Evolutionary conservation across 2,888 invertebrate genomes (phyloP), one percentile per base, ranked within the genome.

Genomic region (Callinectes sapidus): DNA sequence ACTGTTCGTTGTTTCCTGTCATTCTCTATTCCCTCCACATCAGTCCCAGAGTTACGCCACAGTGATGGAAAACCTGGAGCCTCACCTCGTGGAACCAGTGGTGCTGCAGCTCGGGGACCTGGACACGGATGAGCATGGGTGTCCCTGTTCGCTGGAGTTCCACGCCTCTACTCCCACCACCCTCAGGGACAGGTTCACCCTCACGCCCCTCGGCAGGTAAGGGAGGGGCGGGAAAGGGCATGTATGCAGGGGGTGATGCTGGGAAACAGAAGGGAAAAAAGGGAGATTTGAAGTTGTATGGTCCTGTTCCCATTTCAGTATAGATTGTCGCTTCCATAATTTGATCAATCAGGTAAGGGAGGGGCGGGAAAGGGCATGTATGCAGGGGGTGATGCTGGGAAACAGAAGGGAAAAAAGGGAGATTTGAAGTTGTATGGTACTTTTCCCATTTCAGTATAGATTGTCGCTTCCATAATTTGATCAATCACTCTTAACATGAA

Each of bases 121-220:
- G 55, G 94, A 94, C 81, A 92, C 39, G 48, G 54, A 92, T 13
- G 91, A 87, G 32, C 88, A 94, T 71, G 94, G 94, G 0, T 94
- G 94, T 85, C 94, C 94, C 28, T 94, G 94, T 66, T 90, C 91
- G 23, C 90, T 94, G 32, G 92, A 91, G 66, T 94, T 94, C 86
- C 89, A 92, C 86, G 54, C 39, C 8, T 55, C 77, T 10, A 93
- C 93, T 13, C 87, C 90, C 14, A 14, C 89, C 23, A 32, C 32
- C 39, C 35, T 93, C 77, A 71, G 81, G 48, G 90, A 90, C n/a
- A 93, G 88, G 55, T 93, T 93, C 81, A 85, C 86, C 23, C 90
- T 93, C 77, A 90, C 89, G 23, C 89, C 48, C 32, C 85, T 86
- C 28, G 91, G 85, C 55, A 42, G 66, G 91, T 91, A 66, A n/a